Conservation (phyloP, 2,888 invertebrate genomes). For the Polymixis flavicincta region DNA sequence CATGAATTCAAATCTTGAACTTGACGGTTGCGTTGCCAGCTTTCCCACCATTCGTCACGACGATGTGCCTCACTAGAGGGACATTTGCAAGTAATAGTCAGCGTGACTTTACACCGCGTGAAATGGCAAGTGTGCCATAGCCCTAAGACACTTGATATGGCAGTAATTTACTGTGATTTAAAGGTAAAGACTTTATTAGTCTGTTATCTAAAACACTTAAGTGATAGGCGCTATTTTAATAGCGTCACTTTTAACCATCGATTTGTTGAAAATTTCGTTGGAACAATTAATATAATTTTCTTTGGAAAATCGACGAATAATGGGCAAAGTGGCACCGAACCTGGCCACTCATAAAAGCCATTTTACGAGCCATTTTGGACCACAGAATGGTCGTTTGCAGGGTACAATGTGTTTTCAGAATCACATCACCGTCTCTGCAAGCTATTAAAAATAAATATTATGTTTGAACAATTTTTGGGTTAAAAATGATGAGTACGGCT, state of each 20-base stretch:
- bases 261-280: slow-evolving; percentile 49
- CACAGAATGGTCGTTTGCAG: slow-evolving; percentile 81
- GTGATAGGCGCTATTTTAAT: slow-evolving; percentile 17
- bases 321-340: slow-evolving; percentile 77
- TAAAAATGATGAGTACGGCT: slow-evolving; percentile 35
- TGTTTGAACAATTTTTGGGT: slow-evolving; percentile 54
- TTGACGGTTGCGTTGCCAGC: neutral
- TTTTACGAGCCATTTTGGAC: slow-evolving; percentile 84
- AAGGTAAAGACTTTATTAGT: slow-evolving; percentile 21
- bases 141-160: slow-evolving; percentile 6
- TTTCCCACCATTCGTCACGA: neutral
- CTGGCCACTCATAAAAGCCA: slow-evolving; percentile 85
- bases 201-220: slow-evolving; percentile 13
- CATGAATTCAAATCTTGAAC: neutral
- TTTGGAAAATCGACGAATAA: slow-evolving; percentile 79
- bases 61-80: fast-evolving
- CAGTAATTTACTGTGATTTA: slow-evolving; percentile 17
- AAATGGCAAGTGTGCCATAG: neutral
- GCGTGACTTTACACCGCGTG: neutral
- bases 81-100: neutral
- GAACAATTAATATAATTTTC: slow-evolving; percentile 83
- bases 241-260: slow-evolving; percentile 18
- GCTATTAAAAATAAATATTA: slow-evolving; percentile 75
- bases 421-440: slow-evolving; percentile 67
- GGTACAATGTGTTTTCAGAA: slow-evolving; percentile 79